phyloP scores from a whole-genome alignment of 2,888 invertebrate species.

The Steinernema hermaphroditum region DNA sequence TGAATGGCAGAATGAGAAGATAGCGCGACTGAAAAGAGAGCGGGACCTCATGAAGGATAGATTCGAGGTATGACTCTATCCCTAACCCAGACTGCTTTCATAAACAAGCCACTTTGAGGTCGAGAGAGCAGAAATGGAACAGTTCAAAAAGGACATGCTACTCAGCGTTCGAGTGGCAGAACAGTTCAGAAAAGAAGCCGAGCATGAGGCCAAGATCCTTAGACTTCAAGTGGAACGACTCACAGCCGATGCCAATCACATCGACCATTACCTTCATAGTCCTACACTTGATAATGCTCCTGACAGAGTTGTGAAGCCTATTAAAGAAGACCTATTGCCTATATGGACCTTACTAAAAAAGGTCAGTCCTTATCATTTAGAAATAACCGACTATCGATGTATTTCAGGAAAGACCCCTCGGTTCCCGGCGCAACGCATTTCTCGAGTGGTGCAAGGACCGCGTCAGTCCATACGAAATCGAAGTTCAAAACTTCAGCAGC shows the following conservation, averaged over 20 bases:
- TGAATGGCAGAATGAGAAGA: constrained; percentile 6
- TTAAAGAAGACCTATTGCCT: background rate
- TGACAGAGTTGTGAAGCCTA: background rate
- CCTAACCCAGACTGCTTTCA: too few species aligned
- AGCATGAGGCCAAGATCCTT: background rate
- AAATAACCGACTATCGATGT: background rate
- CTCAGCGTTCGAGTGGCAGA: background rate
- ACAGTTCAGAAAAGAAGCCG: background rate
- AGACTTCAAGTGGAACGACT: background rate
- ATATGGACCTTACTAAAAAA: background rate
- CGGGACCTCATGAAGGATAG: background rate
- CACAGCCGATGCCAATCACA: background rate
- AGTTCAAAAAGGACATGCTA: constrained; percentile 1
- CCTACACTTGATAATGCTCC: background rate
- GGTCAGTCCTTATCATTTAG: background rate
- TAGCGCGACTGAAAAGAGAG: background rate
- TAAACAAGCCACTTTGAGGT: too few species aligned
- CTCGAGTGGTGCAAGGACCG: constrained; percentile 9
- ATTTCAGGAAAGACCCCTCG: background rate
- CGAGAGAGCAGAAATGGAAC: background rate
- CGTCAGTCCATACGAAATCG: background rate
- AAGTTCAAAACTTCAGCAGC: constrained; percentile 16
- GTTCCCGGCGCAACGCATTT: background rate
- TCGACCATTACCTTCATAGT: background rate
- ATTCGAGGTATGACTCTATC: background rate